Conservation (phyloP, 2,797 vertebrate genomes). For the Dromococcyx pavoninus region DNA sequence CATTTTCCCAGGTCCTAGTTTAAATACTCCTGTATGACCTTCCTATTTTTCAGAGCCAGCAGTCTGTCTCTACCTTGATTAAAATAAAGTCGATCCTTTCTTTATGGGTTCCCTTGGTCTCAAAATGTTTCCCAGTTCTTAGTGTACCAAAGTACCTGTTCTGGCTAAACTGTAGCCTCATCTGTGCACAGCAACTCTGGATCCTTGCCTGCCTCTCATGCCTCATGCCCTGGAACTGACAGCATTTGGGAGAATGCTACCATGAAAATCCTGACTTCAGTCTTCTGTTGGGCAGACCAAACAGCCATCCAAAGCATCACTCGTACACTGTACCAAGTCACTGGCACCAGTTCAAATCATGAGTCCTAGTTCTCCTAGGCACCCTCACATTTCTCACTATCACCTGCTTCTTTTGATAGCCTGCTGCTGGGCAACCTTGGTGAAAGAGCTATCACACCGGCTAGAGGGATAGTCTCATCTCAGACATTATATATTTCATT, state of each 20-base stretch:
- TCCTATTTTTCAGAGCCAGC: not conserved
- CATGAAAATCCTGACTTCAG: not conserved
- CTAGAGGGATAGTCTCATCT: not conserved
- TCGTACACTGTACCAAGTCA: not conserved
- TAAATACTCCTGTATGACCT: not conserved
- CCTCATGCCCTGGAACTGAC: not conserved
- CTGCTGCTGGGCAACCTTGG: not conserved
- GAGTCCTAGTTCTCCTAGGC: not conserved
- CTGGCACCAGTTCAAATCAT: not conserved
- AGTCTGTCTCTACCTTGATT: not conserved
- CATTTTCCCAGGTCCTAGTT: not conserved
- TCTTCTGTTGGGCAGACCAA: not conserved
- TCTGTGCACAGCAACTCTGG: fast-evolving
- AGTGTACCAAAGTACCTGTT: not conserved
- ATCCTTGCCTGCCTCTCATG: not conserved
- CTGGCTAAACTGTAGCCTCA: not conserved
- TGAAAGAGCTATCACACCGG: not conserved
- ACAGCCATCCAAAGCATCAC: not conserved
- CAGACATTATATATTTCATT: not conserved
- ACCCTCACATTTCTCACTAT: not conserved
- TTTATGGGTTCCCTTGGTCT: not conserved
- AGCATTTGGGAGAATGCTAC: not conserved
- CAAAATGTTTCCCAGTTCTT: not conserved
- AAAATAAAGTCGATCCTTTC: not conserved
- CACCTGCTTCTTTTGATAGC: not conserved